These are phyloP conservation scores for Cantharis rufa DNA, from an alignment of 2,888 invertebrate genomes.

Conservation along the genomic window DNA sequence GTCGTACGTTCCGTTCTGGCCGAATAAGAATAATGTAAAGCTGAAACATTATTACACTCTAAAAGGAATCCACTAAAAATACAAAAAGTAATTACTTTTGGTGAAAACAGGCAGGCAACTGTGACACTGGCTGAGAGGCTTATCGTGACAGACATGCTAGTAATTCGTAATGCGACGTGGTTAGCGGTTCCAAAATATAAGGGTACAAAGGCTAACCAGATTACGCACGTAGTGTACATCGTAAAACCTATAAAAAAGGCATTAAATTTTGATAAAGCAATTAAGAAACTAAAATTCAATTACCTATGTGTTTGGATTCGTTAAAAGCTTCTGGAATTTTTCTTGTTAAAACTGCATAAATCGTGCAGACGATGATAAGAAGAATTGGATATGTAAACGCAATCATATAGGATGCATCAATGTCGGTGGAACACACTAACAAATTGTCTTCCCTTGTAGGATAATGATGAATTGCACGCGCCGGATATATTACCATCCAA, in stretches of 20 bases:
- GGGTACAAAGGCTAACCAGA: conserved; percentile 97
- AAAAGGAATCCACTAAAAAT: neutral
- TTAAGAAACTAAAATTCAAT: neutral
- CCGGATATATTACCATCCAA: conserved; percentile 91
- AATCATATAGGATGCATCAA: conserved; percentile 92
- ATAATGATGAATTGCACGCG: conserved; percentile 86
- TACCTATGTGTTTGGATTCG: conserved; percentile 95
- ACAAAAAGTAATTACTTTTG: conserved; percentile 70
- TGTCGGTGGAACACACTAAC: conserved; percentile 89
- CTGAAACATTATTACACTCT: conserved; percentile 56
- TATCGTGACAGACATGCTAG: conserved; percentile 95
- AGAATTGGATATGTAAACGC: conserved; percentile 93
- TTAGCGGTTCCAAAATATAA: conserved; percentile 95
- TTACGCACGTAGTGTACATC: conserved; percentile 98
- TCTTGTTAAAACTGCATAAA: conserved; percentile 93
- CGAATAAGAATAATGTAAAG: conserved; percentile 86
- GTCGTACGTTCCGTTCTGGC: conserved; percentile 87
- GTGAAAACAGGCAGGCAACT: conserved; percentile 89
- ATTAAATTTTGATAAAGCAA: neutral
- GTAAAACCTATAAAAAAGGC: conserved; percentile 75
- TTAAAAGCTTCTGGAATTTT: conserved; percentile 99
- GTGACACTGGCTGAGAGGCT: conserved; percentile 93
- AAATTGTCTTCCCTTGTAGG: conserved; percentile 91
- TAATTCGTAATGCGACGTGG: conserved; percentile 88
- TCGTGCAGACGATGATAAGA: conserved; percentile 88